Evolutionary conservation across 2,113 vertebrate genomes (phyloP), one percentile per base, ranked within the genome.

Genomic region (Anolis carolinensis): DNA sequence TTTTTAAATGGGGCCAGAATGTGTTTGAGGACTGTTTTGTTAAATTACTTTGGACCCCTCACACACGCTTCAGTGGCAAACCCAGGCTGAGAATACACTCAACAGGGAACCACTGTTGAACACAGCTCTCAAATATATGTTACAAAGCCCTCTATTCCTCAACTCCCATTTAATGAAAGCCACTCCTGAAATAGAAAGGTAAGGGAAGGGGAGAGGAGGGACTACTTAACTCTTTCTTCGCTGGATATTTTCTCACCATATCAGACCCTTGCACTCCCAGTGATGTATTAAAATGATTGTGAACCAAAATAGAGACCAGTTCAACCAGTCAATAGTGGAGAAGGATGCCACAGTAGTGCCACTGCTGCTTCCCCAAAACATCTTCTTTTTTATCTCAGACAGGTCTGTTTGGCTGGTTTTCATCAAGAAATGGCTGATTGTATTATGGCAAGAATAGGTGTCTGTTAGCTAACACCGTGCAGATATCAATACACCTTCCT

Each of bases 1-100:
- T 25, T 2, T 92, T 92, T 91, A 77, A 68, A 87, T 75, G 30
- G 21, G 59, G 18, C 59, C 48, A 84, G 2, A 50, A 68, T 70
- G 59, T 78, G 5, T 18, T 6, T 80, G 84, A 84, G 30, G 34
- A 27, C 81, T 59, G 78, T 0, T 32, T 59, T 74, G 2, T 65
- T 48, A 63, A 83, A 83, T 14, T 18, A 6, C 14, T 74, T 59
- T n/a, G 34, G 71, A 83, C 25, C 36, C n/a, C 75, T 75, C 27
- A n/a, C 55, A 74, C 52, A 83, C 11, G 44, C 21, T 75, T 55
- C 34, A 21, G 27, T 44, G 55, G 34, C 55, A 83, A 83, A 75
- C 7, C 55, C 63, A 25, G 82, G 25, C 36, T 63, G 30, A 13
- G 62, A n/a, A 72, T 23, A 30, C 23, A 34, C 18, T 34, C 34